Percentiles rank a stretch among this genome's conserved stretches.
These are phyloP conservation scores for Armadillidium nasatum DNA, from an alignment of 1,140 invertebrate genomes.

Conservation along the genomic window DNA sequence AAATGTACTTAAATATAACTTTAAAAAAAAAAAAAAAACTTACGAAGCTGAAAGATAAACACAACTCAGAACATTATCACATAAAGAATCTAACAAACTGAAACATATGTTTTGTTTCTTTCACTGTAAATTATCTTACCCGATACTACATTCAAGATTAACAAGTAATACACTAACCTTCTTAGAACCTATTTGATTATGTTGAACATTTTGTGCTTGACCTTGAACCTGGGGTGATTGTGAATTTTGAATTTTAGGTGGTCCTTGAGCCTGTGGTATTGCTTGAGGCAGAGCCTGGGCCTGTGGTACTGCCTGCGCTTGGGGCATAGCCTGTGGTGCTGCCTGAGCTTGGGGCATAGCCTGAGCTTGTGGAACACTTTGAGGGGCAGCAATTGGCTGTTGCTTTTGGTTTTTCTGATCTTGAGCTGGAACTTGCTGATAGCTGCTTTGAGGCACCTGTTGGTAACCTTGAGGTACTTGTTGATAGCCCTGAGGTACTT, in stretches of 20 bases:
- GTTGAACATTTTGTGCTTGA: background rate
- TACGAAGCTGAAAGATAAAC: too few species aligned
- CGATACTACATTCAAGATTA: too few species aligned
- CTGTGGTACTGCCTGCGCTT: background rate
- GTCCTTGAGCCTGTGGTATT: background rate
- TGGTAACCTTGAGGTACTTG: background rate
- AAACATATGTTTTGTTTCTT: background rate
- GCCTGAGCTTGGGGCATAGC: background rate
- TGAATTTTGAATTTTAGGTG: background rate
- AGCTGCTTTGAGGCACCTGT: background rate
- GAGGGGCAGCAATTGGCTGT: background rate
- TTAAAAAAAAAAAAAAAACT: too few species aligned
- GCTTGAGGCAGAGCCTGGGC: background rate
- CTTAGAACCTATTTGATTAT: too few species aligned
- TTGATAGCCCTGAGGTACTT: conserved; percentile 29
- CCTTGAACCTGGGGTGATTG: background rate
- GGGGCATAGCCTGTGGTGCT: background rate
- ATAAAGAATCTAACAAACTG: background rate
- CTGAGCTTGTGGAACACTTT: background rate
- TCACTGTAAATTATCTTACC: too few species aligned
- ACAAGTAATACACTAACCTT: too few species aligned
- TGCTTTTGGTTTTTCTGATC: background rate
- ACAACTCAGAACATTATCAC: too few species aligned
- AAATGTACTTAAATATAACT: background rate
- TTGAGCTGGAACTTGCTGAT: background rate